Conservation (phyloP, 2,797 vertebrate species). For the Carcharodon carcharias region DNA sequence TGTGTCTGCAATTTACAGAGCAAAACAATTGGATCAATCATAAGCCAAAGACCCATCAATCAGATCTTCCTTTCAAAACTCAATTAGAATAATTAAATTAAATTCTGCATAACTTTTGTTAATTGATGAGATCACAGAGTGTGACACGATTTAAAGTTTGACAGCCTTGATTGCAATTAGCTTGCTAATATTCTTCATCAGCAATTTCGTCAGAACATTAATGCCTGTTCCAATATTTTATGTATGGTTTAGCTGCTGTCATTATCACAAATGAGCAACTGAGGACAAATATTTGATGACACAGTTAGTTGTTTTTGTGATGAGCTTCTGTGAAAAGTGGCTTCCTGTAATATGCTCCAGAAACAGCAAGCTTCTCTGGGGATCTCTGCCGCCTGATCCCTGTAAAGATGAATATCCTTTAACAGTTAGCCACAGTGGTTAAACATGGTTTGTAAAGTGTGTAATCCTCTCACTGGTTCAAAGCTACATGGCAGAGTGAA, state of each 20-base stretch:
- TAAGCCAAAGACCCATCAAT: neutral
- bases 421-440: neutral
- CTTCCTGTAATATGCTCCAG: neutral
- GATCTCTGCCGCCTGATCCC: neutral
- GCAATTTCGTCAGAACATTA: slow-evolving; percentile 43
- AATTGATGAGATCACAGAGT: slow-evolving; percentile 42
- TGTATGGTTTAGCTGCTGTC: slow-evolving; percentile 37
- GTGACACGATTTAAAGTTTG: slow-evolving; percentile 39
- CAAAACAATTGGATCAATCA: neutral
- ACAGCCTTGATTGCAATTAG: slow-evolving; percentile 40
- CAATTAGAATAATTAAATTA: slow-evolving; percentile 43
- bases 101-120: slow-evolving; percentile 43
- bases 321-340: slow-evolving; percentile 13
- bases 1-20: neutral
- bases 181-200: slow-evolving; percentile 43
- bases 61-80: neutral
- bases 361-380: neutral
- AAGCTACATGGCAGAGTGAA: neutral
- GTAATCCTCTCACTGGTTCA: neutral
- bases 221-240: slow-evolving; percentile 43
- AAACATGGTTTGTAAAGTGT: neutral
- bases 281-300: slow-evolving; percentile 39
- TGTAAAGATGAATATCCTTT: neutral
- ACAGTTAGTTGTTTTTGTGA: slow-evolving; percentile 11
- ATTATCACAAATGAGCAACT: slow-evolving; percentile 44